Evolutionary conservation across 2,797 vertebrate genomes (phyloP).

Genomic region (Euthynnus affinis): DNA sequence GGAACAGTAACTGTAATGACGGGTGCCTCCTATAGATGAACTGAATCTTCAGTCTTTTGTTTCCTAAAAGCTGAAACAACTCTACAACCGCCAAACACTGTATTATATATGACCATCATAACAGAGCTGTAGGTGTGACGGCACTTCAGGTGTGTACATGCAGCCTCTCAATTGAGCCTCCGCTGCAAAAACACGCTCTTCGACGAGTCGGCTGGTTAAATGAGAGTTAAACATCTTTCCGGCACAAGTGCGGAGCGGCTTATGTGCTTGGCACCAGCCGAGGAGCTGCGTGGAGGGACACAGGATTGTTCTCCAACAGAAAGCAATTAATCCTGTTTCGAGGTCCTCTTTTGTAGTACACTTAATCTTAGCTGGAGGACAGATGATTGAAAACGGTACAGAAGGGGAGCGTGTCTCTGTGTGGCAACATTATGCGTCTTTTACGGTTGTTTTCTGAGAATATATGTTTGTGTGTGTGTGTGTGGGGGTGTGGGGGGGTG

Average conservation of each 20-base stretch:
- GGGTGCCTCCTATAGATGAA: no score
- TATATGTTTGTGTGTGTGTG: neutral
- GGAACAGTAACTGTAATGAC: no score
- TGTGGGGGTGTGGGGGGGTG: neutral
- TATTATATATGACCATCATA: no score
- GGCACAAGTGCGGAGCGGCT: slow-evolving; percentile 39
- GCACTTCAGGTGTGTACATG: neutral
- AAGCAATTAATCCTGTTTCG: slow-evolving; percentile 71
- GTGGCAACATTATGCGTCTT: slow-evolving; percentile 23
- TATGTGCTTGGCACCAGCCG: slow-evolving; percentile 48
- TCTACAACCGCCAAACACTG: no score
- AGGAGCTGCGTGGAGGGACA: slow-evolving; percentile 54
- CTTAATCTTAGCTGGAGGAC: slow-evolving; percentile 70
- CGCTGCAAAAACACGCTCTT: neutral
- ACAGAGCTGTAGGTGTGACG: no score
- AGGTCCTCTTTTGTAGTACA: slow-evolving; percentile 64
- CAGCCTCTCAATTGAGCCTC: neutral
- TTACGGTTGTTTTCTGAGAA: slow-evolving; percentile 9
- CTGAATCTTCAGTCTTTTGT: no score
- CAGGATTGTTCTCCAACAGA: slow-evolving; percentile 69
- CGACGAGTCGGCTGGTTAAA: neutral
- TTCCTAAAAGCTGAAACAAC: no score
- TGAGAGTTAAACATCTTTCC: slow-evolving; percentile 41
- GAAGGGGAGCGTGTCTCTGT: slow-evolving; percentile 24
- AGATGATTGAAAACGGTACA: slow-evolving; percentile 63